phyloP scores from a whole-genome alignment of 1,140 invertebrate genomes.

The Dreissena rostriformis region DNA sequence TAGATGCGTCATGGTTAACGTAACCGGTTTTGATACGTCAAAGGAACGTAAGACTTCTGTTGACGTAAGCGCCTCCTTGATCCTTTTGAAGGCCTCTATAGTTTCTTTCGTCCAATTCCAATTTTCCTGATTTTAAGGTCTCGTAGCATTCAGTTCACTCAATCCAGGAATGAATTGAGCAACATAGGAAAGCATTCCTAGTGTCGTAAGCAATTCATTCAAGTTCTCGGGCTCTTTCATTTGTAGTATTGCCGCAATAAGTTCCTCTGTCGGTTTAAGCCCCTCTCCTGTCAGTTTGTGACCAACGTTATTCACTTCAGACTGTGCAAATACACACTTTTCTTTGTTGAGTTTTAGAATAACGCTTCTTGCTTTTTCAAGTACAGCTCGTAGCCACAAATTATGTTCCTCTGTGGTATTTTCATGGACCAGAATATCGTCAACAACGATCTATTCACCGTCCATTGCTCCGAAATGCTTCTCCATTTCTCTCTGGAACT shows the following conservation, averaged over 20 bases:
- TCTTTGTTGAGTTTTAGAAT: slow-evolving; percentile 78
- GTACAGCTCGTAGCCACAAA: slow-evolving; percentile 6
- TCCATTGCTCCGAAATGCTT: slow-evolving; percentile 43
- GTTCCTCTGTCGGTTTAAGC: slow-evolving; percentile 74
- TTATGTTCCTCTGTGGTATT: slow-evolving; percentile 37
- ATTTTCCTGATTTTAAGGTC: slow-evolving; percentile 31
- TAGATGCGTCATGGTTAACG: neutral
- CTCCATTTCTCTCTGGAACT: slow-evolving; percentile 55
- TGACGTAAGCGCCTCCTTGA: slow-evolving; percentile 7
- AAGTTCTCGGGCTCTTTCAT: slow-evolving; percentile 52
- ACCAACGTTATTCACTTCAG: slow-evolving; percentile 50
- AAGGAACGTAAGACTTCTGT: neutral
- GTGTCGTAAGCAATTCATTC: slow-evolving; percentile 50
- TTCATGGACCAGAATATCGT: slow-evolving; percentile 52
- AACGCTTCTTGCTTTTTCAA: slow-evolving; percentile 38
- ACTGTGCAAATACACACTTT: slow-evolving; percentile 65
- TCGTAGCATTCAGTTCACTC: slow-evolving; percentile 34
- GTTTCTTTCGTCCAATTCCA: neutral
- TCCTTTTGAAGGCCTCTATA: neutral
- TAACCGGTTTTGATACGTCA: slow-evolving; percentile 1
- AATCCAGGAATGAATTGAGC: slow-evolving; percentile 76
- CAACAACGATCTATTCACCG: slow-evolving; percentile 46
- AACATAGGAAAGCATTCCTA: slow-evolving; percentile 79
- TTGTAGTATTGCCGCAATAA: slow-evolving; percentile 72
- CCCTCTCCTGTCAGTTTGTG: slow-evolving; percentile 66